These are phyloP conservation scores for Zaprionus camerounensis DNA, from an alignment of 1,140 invertebrate genomes.

Conservation along the genomic window DNA sequence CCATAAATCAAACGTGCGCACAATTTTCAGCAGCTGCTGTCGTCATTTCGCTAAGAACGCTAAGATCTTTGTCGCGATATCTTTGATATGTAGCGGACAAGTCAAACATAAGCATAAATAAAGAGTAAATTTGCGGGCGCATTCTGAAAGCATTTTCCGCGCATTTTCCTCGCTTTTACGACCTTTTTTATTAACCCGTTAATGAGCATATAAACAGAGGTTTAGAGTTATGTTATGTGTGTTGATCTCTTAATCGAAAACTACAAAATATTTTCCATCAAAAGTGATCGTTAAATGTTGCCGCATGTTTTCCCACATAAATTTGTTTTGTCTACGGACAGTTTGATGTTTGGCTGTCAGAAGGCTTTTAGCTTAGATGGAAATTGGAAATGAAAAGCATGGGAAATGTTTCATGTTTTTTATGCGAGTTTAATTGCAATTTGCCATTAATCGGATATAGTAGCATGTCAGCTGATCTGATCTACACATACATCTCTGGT, in stretches of 20 bases:
- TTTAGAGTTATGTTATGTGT: constrained; percentile 54
- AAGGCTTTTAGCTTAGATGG: constrained; percentile 64
- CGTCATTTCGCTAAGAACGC: constrained; percentile 49
- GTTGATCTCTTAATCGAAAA: constrained; percentile 40
- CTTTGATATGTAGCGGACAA: constrained; percentile 22
- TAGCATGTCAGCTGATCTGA: background rate
- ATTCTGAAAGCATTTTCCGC: too few species aligned
- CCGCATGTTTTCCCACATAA: constrained; percentile 24
- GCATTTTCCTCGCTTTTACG: constrained; percentile 31
- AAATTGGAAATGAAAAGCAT: background rate
- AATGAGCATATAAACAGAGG: constrained; percentile 39
- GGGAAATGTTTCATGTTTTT: constrained; percentile 27
- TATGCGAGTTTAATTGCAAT: constrained; percentile 15
- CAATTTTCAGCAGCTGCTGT: constrained; percentile 55
- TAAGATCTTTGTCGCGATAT: constrained; percentile 1
- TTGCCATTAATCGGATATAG: constrained; percentile 1
- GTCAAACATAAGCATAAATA: constrained; percentile 57
- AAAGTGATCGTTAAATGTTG: constrained; percentile 56
- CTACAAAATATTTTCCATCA: constrained; percentile 28
- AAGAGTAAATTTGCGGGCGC: constrained; percentile 36
- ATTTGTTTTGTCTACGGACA: constrained; percentile 29
- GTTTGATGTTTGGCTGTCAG: constrained; percentile 65
- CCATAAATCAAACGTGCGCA: constrained; percentile 41
- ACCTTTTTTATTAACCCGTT: constrained; percentile 68
- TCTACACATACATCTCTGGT: constrained; percentile 1